Base-by-base conservation (phyloP, 2,113 vertebrate genomes). In the Rhea americana region DNA sequence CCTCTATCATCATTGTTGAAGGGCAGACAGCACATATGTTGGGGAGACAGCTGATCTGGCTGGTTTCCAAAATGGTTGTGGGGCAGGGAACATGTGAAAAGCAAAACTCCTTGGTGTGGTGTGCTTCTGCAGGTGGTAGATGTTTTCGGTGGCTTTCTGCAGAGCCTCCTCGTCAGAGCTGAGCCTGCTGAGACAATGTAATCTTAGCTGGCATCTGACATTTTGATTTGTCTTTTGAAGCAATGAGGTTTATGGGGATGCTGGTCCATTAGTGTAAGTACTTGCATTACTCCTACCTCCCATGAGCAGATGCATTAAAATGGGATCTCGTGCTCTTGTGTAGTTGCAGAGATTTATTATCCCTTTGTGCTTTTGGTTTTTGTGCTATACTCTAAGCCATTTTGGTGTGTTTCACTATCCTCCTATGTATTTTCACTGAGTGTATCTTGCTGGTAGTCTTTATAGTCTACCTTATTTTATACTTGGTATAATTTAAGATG, bases 331-430 rank as follows among this genome's bases (percentile, higher is more conserved):
- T 20, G 14, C 43, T 82, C 21, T 28, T 71, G 9, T 45, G 2
- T 11, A 18, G 5, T 13, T 77, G 39, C 17, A 21, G 2, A 28
- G 43, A 21, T 79, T 75, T 72, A 14, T 82, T 56, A 37, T 82
- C 26, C 24, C 47, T 92, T 89, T 0, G 0, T 65, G 12, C 68
- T 59, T 77, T 13, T 72, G 35, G 19, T 56, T 80, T 74, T 32
- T 47, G 15, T 90, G 21, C 67, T 80, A 19, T 0, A 2, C 48
- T 72, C 0, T n/a, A 11, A 1, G 26, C 25, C 65, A 0, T 83
- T 84, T 68, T 30, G 4, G 4, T 0, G 0, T 37, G 9, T 91
- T 67, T 53, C 43, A 1, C 32, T 81, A 1, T 61, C 24, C 41
- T 62, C 0, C 1, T 68, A 6, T 30, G 32, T 4, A 0, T 65